Conservation (phyloP, 2,113 vertebrate genomes). For the Okapia johnstoni region DNA sequence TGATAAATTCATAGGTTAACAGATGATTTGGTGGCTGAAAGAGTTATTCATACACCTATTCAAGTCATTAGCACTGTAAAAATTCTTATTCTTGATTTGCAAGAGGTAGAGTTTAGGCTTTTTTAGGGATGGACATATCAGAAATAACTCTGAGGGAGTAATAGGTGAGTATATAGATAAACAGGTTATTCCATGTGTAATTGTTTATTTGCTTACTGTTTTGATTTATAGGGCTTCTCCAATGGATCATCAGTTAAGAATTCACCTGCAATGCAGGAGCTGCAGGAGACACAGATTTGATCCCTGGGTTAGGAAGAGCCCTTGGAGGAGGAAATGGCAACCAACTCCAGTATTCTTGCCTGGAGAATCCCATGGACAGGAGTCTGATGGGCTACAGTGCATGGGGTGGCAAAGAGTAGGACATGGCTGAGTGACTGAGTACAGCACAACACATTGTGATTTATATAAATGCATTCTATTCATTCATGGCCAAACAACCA, state of each 20-base stretch:
- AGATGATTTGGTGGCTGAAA: neutral
- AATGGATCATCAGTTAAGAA: neutral
- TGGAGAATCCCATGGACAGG: neutral
- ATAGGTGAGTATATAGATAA: slow-evolving; percentile 4
- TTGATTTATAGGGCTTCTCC: neutral
- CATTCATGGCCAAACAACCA: neutral
- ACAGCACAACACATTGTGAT: neutral
- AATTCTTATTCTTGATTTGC: slow-evolving; percentile 2
- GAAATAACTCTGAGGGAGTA: slow-evolving; percentile 46
- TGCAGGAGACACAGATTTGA: neutral
- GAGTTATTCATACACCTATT: neutral
- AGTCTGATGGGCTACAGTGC: neutral
- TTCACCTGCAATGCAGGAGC: neutral
- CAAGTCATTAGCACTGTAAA: neutral
- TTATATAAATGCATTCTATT: neutral
- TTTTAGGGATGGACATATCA: slow-evolving; percentile 1
- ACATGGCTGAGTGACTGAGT: neutral
- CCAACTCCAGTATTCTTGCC: neutral
- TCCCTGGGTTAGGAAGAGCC: neutral
- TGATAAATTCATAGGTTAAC: neutral
- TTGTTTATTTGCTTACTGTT: neutral
- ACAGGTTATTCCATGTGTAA: neutral
- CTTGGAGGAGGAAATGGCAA: neutral
- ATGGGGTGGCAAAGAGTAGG: neutral
- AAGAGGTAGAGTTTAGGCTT: slow-evolving; percentile 1